Conservation (phyloP, 2,113 vertebrate genomes). For the Ciconia stormi region DNA sequence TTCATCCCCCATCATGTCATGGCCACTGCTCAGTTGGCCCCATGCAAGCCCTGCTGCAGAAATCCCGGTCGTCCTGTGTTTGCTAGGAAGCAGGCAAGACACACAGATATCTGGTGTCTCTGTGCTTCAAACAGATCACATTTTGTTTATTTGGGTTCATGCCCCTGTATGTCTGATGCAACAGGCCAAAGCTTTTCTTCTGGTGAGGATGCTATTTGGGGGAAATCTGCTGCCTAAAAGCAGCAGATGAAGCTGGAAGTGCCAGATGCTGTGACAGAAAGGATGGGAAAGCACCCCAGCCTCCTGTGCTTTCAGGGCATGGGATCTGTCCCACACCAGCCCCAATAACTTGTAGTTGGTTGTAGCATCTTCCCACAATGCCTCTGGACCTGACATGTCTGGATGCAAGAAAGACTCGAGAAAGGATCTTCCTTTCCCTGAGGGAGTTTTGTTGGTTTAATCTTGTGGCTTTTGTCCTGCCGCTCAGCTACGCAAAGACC, state of each 20-base stretch:
- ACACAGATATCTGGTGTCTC: not conserved
- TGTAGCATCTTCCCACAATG: not conserved
- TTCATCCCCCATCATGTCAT: not conserved
- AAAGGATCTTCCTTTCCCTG: not conserved
- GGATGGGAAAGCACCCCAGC: not conserved
- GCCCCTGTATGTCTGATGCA: not conserved
- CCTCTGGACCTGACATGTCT: not conserved
- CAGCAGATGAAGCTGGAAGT: not conserved
- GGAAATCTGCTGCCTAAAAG: not conserved
- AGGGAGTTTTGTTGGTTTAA: not conserved
- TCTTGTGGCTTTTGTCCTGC: not conserved
- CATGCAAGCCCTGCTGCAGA: not conserved
- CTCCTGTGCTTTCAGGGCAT: not conserved
- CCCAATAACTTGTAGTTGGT: not conserved
- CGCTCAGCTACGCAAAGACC: not conserved
- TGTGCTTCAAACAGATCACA: not conserved
- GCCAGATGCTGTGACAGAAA: not conserved
- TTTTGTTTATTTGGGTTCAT: not conserved
- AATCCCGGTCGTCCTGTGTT: accelerated
- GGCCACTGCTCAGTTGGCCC: not conserved
- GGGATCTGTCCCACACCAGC: not conserved
- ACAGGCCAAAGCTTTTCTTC: not conserved
- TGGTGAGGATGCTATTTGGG: not conserved
- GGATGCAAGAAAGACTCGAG: not conserved
- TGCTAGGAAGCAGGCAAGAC: not conserved